Conservation (phyloP, 2,113 vertebrate genomes). For the Scomber colias region DNA sequence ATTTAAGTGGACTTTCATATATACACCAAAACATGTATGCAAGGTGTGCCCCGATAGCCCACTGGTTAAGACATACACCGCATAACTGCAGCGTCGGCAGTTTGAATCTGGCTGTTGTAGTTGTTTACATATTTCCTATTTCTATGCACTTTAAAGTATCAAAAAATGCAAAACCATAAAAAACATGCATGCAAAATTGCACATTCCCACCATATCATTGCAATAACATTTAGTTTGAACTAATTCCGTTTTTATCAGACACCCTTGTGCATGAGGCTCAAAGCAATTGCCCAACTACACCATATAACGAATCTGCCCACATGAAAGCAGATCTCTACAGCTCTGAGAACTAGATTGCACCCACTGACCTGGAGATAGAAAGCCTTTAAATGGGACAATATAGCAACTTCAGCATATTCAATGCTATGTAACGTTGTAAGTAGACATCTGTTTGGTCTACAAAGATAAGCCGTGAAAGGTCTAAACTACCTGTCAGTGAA, state of each 20-base stretch:
- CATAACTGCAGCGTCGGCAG: too few relatives aligned
- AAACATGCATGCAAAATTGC: too few relatives aligned
- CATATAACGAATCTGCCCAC: background rate
- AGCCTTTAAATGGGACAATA: background rate
- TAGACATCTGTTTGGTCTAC: background rate
- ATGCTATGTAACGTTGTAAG: background rate
- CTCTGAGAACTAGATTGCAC: background rate
- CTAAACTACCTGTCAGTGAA: background rate
- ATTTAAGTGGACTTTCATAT: background rate
- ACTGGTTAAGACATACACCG: too few relatives aligned
- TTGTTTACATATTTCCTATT: too few relatives aligned
- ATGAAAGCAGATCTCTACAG: background rate
- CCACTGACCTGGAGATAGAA: background rate
- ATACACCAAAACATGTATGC: background rate
- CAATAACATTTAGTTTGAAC: background rate
- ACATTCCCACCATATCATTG: too few relatives aligned
- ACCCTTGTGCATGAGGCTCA: background rate
- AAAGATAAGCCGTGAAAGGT: background rate
- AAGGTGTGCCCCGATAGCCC: too few relatives aligned
- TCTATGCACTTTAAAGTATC: too few relatives aligned
- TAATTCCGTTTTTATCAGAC: background rate
- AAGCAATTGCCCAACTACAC: too few relatives aligned
- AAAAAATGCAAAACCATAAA: too few relatives aligned
- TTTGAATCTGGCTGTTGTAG: too few relatives aligned
- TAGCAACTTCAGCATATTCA: background rate